Evolutionary conservation across 2,888 invertebrate species (phyloP), one percentile per base, ranked within the genome.

Genomic region (Philereme transversata): DNA sequence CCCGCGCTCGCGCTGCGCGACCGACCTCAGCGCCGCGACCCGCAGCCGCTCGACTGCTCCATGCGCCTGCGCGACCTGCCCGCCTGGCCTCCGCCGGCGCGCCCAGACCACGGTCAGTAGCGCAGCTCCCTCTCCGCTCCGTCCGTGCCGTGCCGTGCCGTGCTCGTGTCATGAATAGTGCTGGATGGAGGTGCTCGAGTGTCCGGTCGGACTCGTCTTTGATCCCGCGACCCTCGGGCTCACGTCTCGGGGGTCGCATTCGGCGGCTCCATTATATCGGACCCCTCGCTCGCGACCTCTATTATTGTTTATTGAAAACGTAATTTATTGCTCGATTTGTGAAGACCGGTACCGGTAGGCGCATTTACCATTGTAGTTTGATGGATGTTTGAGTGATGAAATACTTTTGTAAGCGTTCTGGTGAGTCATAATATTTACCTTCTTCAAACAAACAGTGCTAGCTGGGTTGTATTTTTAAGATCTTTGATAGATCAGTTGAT

Each of bases 11-110:
- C 94, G 74, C 92, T 93, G 80, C 85, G 92, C 93, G 84, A 88
- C 83, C 95, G 88, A 83, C 95, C 11, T 43, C 48, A 9, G 4
- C 52, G 45, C 45, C 84, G 91, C 93, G 83, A 87, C 83, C 95
- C 51, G 51, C 95, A 95, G 88, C 95, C 95, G 73, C 92, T 95
- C 76, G 96, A 96, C 93, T 96, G 95, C 90, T 95, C 95, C 84
- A 95, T 95, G 93, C 88, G 90, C 83, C 88, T 90, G 85, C 91
- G 89, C 78, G 88, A 87, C 76, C 80, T 87, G 76, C 87, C 87
- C 74, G 84, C 86, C 78, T 86, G 87, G 87, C 86, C 87, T 73
- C 84, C 85, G 72, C 84, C 86, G 81, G 94, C 78, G 71, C 80
- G 66, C 70, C 60, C 70, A 64, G 65, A 73, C 73, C 87, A 85